Evolutionary conservation across 2,113 vertebrate species (phyloP).

Genomic region (Sorex araneus): DNA sequence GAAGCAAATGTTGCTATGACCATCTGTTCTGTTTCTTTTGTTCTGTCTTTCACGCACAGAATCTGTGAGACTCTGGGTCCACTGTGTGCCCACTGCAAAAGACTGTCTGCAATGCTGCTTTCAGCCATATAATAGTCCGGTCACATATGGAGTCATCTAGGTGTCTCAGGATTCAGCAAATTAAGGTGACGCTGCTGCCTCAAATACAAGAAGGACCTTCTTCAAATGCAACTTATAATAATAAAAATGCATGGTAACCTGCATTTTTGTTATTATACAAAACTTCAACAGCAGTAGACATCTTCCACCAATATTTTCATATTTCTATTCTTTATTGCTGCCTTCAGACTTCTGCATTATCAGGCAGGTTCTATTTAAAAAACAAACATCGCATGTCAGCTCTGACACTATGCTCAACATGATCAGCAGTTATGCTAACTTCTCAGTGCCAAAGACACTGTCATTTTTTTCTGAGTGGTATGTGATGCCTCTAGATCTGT

Average conservation of each 20-base stretch:
- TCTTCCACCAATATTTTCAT: constrained; percentile 96
- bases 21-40: constrained; percentile 88
- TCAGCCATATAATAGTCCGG: constrained; percentile 96
- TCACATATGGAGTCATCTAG: constrained; percentile 95
- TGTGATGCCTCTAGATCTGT: constrained; percentile 94
- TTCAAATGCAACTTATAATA: constrained; percentile 94
- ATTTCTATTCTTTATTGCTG: constrained; percentile 96
- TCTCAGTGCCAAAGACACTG: constrained; percentile 94
- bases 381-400: constrained; percentile 95
- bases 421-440: constrained; percentile 93
- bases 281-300: constrained; percentile 95
- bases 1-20: constrained; percentile 91
- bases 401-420: constrained; percentile 94
- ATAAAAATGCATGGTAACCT: constrained; percentile 96
- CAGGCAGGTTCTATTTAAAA: constrained; percentile 96
- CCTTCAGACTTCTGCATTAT: constrained; percentile 95
- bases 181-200: constrained; percentile 94
- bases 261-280: too few relatives aligned
- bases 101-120: constrained; percentile 93
- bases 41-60: constrained; percentile 89
- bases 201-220: constrained; percentile 95
- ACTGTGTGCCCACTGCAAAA: constrained; percentile 94
- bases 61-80: constrained; percentile 94
- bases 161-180: constrained; percentile 95
- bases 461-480: constrained; percentile 94